Percentiles rank a stretch among this genome's conserved stretches.
These are phyloP conservation scores for Euzophera pinguis DNA, from an alignment of 2,888 invertebrate species.

Conservation along the genomic window DNA sequence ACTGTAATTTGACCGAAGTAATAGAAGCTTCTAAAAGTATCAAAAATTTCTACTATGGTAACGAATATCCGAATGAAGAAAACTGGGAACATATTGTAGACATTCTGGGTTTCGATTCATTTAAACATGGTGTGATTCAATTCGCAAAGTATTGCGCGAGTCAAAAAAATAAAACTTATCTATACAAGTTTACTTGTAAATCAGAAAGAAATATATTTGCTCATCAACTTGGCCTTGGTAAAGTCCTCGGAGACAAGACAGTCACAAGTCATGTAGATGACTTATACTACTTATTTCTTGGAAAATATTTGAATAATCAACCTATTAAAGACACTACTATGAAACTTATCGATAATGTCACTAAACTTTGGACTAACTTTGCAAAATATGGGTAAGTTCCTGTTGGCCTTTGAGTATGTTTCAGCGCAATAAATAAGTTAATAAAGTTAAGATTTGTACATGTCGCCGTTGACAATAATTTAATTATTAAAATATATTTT, in stretches of 20 bases:
- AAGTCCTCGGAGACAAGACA: conserved; percentile 21
- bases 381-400: conserved; percentile 45
- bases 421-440: too few species aligned
- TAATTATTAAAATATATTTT: too few species aligned
- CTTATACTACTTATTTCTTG: conserved; percentile 34
- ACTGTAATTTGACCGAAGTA: conserved; percentile 24
- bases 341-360: conserved; percentile 33
- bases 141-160: conserved; percentile 30
- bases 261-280: conserved; percentile 38
- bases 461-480: too few species aligned
- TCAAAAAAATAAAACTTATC: conserved; percentile 31
- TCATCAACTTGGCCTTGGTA: conserved; percentile 21
- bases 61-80: conserved; percentile 21
- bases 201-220: conserved; percentile 36
- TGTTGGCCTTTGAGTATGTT: not conserved
- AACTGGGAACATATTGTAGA: conserved; percentile 29
- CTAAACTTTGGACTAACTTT: conserved; percentile 44
- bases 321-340: conserved; percentile 27
- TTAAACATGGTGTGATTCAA: conserved; percentile 27
- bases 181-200: conserved; percentile 36
- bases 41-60: conserved; percentile 30
- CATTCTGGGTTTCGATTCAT: conserved; percentile 24
- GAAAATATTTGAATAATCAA: conserved; percentile 17
- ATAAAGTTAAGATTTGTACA: too few species aligned
- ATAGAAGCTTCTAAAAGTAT: conserved; percentile 30